Base-by-base conservation (phyloP, 2,797 vertebrate species). In the Protosalanx chinensis region DNA sequence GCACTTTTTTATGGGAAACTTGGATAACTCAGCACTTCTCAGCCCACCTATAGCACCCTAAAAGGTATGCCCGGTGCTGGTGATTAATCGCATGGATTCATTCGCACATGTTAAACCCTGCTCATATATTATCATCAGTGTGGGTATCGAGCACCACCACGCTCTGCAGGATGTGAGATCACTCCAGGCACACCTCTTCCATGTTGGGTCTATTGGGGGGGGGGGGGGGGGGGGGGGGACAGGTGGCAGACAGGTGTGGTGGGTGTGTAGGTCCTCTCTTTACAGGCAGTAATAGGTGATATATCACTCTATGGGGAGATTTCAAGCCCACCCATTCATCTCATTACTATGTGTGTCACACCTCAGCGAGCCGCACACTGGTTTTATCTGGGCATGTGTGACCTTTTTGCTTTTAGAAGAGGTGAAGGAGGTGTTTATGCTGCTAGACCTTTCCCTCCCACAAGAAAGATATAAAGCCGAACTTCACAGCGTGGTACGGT, bases 271-370 rank as follows among this genome's bases (percentile, higher is more conserved):
- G 35, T 46, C 37, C 2, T 41, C 7, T 7, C 7, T 41, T 41
- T 12, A 8, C 37, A 12, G 37, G 37, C 37, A 12, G 49, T 29
- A 6, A 32, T 35, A 58, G n/a, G 10, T 51, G 67, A 60, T 12
- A 41, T 27, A 29, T 72, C 20, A 49, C 8, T 6, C 13, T 53
- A 61, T 6, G 16, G 30, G 16, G 51, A 2, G 46, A 12, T 20
- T 58, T 7, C 6, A 33, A 20, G 16, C 74, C n/a, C 53, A 74
- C 51, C 57, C 78, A 74, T 68, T 20, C 12, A 49, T 29, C 72
- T 82, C 67, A 81, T 86, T 86, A 61, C 64, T n/a, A 87, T 69
- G 86, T 80, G 64, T n/a, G 49, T 82, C 84, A 84, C 64, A 41
- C n/a, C 68, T 71, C 63, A 5, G 5, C 12, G 57, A 74, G 46